Evolutionary conservation across 1,140 invertebrate genomes (phyloP).

Genomic region (Lepidurus arcticus): DNA sequence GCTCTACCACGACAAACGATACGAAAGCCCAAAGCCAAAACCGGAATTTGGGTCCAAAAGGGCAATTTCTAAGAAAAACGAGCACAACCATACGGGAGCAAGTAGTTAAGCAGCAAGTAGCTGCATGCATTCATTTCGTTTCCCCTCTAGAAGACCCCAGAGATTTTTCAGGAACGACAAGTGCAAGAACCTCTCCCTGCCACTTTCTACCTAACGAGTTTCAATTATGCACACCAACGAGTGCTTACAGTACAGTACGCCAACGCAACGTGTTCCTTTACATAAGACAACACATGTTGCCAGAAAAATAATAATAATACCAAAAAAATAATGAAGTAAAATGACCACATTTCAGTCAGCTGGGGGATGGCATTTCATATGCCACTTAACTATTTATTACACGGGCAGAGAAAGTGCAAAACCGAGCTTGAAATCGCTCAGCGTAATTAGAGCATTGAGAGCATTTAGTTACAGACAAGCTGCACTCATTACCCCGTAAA

Average conservation of each 20-base stretch:
- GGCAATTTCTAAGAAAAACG: not conserved
- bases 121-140: too few species aligned
- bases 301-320: not conserved
- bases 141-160: too few species aligned
- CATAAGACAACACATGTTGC: not conserved
- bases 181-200: too few species aligned
- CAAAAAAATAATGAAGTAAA: not conserved
- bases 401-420: not conserved
- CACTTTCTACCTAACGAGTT: slow-evolving; percentile 5
- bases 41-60: not conserved
- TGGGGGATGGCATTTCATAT: not conserved
- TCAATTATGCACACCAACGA: not conserved
- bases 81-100: not conserved
- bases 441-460: not conserved
- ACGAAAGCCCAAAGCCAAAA: not conserved
- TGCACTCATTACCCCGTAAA: not conserved
- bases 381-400: too few species aligned
- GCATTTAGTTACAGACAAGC: not conserved
- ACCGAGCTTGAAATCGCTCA: not conserved
- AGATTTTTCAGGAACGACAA: too few species aligned
- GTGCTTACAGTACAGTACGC: not conserved
- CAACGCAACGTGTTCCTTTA: not conserved
- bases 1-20: not conserved
- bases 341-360: not conserved
- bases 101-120: not conserved